A percentile compares a stretch with the other conserved stretches of the same genome.
These are phyloP conservation scores for Anarrhichthys ocellatus DNA, from an alignment of 2,113 vertebrate species.

Conservation along the genomic window DNA sequence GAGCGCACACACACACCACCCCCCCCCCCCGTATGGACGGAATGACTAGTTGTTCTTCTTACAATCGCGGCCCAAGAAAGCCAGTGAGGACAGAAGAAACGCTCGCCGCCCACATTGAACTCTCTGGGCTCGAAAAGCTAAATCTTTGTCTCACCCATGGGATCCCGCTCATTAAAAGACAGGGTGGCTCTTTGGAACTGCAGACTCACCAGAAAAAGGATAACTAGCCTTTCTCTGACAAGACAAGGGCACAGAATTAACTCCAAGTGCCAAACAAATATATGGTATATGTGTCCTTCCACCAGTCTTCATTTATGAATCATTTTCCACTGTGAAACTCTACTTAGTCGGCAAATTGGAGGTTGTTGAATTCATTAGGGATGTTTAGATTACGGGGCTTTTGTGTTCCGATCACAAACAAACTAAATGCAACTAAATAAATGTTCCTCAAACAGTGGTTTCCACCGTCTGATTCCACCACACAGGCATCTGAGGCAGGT, in stretches of 20 bases:
- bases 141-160: not conserved
- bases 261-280: conserved; percentile 3
- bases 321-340: not conserved
- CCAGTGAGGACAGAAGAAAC: not conserved
- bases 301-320: too few relatives aligned
- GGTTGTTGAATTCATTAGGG: not conserved
- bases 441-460: not conserved
- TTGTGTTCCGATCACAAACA: too few relatives aligned
- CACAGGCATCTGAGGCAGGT: too few relatives aligned
- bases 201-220: not conserved
- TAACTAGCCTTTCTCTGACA: not conserved
- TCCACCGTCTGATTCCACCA: not conserved
- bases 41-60: not conserved
- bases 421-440: not conserved
- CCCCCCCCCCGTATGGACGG: too few relatives aligned
- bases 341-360: too few relatives aligned
- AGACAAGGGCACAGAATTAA: not conserved
- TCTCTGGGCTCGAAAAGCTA: conserved; percentile 6
- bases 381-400: too few relatives aligned
- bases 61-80: not conserved
- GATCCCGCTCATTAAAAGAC: conserved; percentile 17
- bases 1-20: not conserved
- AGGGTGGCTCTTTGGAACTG: not conserved
- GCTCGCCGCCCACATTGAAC: conserved; percentile 15
- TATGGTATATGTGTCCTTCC: not conserved